Evolutionary conservation across 1,140 invertebrate species (phyloP).

Genomic region (Carposina sasakii): DNA sequence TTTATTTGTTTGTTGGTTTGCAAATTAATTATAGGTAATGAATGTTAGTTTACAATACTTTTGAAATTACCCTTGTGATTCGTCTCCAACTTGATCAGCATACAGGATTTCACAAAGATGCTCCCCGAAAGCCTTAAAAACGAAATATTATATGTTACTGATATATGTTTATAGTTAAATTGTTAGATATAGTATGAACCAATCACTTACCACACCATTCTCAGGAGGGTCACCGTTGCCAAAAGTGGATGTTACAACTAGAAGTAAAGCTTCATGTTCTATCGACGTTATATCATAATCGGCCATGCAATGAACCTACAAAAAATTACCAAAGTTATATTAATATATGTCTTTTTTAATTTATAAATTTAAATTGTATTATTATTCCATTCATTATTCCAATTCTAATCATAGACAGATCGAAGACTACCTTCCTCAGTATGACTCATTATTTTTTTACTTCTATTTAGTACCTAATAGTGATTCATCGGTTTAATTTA

Average conservation of each 20-base stretch:
- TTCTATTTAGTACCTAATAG: too few species aligned
- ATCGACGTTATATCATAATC: constrained; percentile 95
- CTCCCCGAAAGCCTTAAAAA: constrained; percentile 57
- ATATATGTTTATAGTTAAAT: not conserved
- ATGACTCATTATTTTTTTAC: too few species aligned
- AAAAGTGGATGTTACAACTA: constrained; percentile 96
- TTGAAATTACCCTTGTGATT: constrained; percentile 40
- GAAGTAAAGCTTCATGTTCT: constrained; percentile 92
- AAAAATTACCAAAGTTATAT: too few species aligned
- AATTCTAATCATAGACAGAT: too few species aligned
- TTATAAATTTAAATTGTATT: too few species aligned
- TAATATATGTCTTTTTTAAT: too few species aligned
- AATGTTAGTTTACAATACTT: not conserved
- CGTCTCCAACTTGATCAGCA: constrained; percentile 58
- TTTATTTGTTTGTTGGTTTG: too few species aligned
- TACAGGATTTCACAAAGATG: constrained; percentile 60
- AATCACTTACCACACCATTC: constrained; percentile 89
- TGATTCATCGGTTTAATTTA: too few species aligned
- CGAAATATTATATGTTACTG: constrained; percentile 1
- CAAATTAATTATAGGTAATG: too few species aligned
- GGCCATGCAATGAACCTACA: constrained; percentile 93
- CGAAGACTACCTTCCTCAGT: too few species aligned
- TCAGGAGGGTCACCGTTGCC: constrained; percentile 98
- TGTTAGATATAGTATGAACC: not conserved
- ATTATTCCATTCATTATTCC: too few species aligned